A percentile compares a stretch with the other conserved stretches of the same genome.
These are phyloP conservation scores for Plagodis pulveraria DNA, from an alignment of 2,888 invertebrate species.

Conservation along the genomic window DNA sequence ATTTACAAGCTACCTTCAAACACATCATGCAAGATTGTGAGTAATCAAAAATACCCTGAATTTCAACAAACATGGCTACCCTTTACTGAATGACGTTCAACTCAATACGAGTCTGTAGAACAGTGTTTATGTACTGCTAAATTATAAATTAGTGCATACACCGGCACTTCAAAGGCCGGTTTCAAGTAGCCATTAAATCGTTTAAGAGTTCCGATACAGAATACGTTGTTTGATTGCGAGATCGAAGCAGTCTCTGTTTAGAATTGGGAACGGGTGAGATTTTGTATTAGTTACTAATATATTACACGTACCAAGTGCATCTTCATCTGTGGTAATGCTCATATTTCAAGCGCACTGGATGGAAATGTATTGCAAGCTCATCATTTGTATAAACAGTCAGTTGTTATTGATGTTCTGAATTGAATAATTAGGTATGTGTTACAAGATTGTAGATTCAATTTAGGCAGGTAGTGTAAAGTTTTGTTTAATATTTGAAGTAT, in stretches of 20 bases:
- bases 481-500: too few species aligned
- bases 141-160: slow-evolving; percentile 36
- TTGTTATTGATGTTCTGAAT: too few species aligned
- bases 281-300: too few species aligned
- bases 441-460: too few species aligned
- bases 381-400: too few species aligned
- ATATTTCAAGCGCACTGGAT: too few species aligned
- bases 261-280: background rate
- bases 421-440: too few species aligned
- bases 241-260: slow-evolving; percentile 5
- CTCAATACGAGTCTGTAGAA: slow-evolving; percentile 24
- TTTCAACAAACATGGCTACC: slow-evolving; percentile 11
- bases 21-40: too few species aligned
- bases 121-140: slow-evolving; percentile 34
- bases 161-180: slow-evolving; percentile 33
- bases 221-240: slow-evolving; percentile 22
- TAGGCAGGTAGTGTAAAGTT: too few species aligned
- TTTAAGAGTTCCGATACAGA: slow-evolving; percentile 11
- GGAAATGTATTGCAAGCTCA: too few species aligned
- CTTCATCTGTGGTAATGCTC: too few species aligned
- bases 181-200: slow-evolving; percentile 22
- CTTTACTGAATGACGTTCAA: slow-evolving; percentile 22
- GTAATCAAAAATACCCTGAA: background rate
- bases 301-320: background rate
- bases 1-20: too few species aligned